phyloP scores from a whole-genome alignment of 2,797 vertebrate genomes.

The Picus viridis region DNA sequence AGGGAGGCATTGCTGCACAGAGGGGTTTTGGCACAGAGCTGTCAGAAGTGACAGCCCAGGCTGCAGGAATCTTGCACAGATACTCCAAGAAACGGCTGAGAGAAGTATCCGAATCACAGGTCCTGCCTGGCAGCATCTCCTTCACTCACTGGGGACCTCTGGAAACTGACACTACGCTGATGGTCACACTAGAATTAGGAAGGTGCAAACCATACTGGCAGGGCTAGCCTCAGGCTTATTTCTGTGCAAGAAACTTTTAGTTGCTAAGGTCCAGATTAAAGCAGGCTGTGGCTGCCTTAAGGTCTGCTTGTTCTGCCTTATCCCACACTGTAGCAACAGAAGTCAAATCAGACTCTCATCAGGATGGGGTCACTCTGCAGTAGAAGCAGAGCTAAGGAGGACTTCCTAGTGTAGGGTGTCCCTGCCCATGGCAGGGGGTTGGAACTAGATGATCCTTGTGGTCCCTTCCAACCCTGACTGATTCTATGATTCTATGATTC shows the following conservation, averaged over 20 bases:
- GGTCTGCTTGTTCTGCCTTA: background rate
- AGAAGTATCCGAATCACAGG: background rate
- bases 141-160: background rate
- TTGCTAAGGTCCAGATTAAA: background rate
- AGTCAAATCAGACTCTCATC: background rate
- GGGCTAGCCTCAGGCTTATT: background rate
- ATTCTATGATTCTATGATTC: too few species aligned
- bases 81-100: background rate
- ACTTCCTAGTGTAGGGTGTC: too few species aligned
- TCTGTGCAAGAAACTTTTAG: background rate
- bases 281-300: background rate
- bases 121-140: background rate
- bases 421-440: too few species aligned
- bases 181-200: background rate
- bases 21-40: background rate
- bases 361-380: background rate
- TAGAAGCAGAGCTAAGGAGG: background rate
- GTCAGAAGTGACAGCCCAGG: background rate
- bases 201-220: background rate
- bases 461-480: too few species aligned
- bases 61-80: background rate
- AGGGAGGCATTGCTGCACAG: background rate
- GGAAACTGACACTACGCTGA: background rate
- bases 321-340: background rate
- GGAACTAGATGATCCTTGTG: too few species aligned